Conservation (phyloP, 1,140 invertebrate genomes). For the Papilio machaon region DNA sequence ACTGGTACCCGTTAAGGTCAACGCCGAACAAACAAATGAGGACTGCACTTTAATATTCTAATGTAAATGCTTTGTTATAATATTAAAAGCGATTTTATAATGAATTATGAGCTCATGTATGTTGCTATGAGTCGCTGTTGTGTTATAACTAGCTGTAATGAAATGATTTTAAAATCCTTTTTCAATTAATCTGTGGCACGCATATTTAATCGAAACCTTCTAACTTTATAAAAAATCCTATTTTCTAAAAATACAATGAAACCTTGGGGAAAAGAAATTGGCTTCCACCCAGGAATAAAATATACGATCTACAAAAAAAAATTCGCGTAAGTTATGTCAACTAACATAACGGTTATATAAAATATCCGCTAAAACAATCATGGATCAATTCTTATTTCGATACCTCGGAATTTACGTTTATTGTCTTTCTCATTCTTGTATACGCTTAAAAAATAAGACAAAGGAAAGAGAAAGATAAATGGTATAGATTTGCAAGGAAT, state of each 20-base stretch:
- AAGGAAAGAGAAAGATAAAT: conserved; percentile 45
- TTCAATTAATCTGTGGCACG: too few species aligned
- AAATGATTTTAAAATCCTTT: too few species aligned
- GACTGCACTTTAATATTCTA: conserved; percentile 18
- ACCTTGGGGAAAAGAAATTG: too few species aligned
- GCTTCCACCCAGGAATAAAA: too few species aligned
- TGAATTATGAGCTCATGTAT: too few species aligned
- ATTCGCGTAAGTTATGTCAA: not conserved
- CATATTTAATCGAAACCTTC: too few species aligned
- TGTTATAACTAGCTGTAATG: not conserved
- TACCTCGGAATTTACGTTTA: not conserved
- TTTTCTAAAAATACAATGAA: too few species aligned
- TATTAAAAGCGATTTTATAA: not conserved
- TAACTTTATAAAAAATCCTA: too few species aligned
- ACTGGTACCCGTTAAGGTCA: conserved; percentile 51
- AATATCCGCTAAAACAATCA: not conserved
- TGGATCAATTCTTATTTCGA: not conserved
- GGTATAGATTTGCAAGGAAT: conserved; percentile 51
- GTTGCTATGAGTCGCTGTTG: not conserved
- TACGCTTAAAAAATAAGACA: conserved; percentile 25
- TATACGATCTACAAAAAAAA: not conserved
- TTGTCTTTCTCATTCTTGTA: not conserved
- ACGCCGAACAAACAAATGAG: conserved; percentile 11
- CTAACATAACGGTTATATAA: not conserved
- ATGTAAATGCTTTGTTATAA: conserved; percentile 7